Conservation (phyloP, 2,113 vertebrate species). For the Sylvia atricapilla region DNA sequence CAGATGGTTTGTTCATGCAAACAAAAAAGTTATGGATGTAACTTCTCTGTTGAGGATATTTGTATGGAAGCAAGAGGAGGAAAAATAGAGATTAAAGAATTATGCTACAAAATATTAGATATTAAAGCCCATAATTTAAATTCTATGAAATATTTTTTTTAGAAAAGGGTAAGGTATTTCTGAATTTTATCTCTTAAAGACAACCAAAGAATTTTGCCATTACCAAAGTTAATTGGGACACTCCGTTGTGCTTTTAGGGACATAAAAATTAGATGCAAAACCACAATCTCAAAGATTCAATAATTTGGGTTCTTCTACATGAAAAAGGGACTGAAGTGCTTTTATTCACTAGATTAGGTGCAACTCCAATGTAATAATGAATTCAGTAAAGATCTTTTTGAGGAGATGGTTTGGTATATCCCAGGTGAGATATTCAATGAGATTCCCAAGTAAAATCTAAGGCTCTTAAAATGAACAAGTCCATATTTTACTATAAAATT, state of each 20-base stretch:
- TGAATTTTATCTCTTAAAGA: background rate
- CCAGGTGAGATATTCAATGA: background rate
- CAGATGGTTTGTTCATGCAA: background rate
- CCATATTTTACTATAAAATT: background rate
- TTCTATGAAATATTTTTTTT: background rate
- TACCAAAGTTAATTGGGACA: background rate
- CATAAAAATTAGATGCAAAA: background rate
- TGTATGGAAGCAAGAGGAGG: background rate
- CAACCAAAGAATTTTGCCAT: background rate
- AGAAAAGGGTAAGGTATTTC: background rate
- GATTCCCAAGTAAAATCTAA: background rate
- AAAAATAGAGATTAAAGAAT: background rate
- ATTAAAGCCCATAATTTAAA: background rate
- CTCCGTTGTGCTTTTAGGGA: background rate
- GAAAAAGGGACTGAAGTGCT: background rate
- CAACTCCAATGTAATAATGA: background rate
- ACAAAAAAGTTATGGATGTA: background rate
- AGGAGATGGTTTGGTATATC: background rate
- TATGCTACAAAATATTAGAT: background rate
- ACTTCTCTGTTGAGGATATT: background rate
- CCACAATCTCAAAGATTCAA: background rate
- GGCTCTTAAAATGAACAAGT: background rate
- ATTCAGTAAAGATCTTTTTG: background rate
- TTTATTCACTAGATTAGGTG: background rate
- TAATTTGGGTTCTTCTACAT: background rate